Percentiles rank a stretch among this genome's conserved stretches.
These are phyloP conservation scores for Perca fluviatilis DNA, from an alignment of 2,113 vertebrate genomes.

Conservation along the genomic window DNA sequence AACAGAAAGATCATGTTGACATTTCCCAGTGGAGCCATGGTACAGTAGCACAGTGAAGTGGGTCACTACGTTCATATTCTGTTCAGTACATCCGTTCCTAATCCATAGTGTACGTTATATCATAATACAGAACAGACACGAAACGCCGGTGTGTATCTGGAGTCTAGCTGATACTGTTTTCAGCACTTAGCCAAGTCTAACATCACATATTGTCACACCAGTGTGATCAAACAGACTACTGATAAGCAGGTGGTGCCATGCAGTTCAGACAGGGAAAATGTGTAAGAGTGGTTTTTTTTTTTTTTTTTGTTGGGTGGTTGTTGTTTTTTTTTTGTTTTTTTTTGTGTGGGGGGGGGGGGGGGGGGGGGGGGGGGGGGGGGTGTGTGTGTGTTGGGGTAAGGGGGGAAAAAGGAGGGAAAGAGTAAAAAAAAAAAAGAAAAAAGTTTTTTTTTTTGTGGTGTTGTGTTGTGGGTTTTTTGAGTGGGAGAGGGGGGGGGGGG, in stretches of 20 bases:
- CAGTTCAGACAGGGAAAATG: slow-evolving; percentile 11
- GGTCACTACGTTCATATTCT: slow-evolving; percentile 59
- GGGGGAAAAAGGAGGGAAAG: slow-evolving; percentile 57
- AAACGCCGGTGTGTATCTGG: slow-evolving; percentile 22
- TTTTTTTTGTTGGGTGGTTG: too few species aligned
- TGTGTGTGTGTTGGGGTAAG: too few species aligned
- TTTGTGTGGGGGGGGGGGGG: too few species aligned
- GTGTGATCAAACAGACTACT: slow-evolving; percentile 59
- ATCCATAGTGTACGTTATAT: slow-evolving; percentile 43
- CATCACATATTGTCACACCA: slow-evolving; percentile 44
- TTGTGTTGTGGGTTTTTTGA: too few species aligned
- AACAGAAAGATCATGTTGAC: slow-evolving; percentile 69
- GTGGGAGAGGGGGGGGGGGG: too few species aligned
- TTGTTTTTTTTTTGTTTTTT: too few species aligned
- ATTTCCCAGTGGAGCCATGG: slow-evolving; percentile 63
- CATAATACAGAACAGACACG: slow-evolving; percentile 40
- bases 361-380: too few species aligned
- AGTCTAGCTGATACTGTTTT: slow-evolving; percentile 41
- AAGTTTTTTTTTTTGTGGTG: too few species aligned
- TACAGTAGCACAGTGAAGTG: slow-evolving; percentile 64
- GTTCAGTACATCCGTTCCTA: slow-evolving; percentile 28
- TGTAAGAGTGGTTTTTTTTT: too few species aligned
- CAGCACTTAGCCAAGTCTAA: slow-evolving; percentile 44
- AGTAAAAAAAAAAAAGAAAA: too few species aligned
- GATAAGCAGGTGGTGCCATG: slow-evolving; percentile 55